Evolutionary conservation across 2,888 invertebrate genomes (phyloP).

Genomic region (Sphecodes monilicornis): DNA sequence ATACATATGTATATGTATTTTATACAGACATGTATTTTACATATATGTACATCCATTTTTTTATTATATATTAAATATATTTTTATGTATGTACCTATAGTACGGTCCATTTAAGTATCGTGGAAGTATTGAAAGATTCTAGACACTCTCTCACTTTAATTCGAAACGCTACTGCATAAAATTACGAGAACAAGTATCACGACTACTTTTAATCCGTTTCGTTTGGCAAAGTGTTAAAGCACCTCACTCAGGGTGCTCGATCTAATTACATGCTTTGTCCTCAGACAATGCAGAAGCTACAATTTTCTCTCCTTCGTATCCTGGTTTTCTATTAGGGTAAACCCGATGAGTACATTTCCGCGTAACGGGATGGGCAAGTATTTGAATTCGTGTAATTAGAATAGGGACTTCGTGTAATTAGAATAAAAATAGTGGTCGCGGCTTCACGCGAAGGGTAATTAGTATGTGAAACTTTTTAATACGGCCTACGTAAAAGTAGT

Average conservation of each 20-base stretch:
- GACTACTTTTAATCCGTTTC: background rate
- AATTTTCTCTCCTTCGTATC: background rate
- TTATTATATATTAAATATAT: too few species aligned
- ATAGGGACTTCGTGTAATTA: constrained; percentile 24
- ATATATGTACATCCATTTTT: too few species aligned
- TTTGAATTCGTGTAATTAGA: too few species aligned
- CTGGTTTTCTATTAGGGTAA: background rate
- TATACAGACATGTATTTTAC: too few species aligned
- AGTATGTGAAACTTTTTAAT: constrained; percentile 17
- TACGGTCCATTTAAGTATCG: background rate
- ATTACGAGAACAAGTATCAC: background rate
- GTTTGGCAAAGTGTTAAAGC: background rate
- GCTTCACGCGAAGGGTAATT: constrained; percentile 18
- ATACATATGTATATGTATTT: too few species aligned
- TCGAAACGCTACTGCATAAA: background rate
- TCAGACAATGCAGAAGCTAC: background rate
- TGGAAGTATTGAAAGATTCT: background rate
- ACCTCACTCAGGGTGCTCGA: background rate
- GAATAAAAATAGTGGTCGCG: constrained; percentile 21
- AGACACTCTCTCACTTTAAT: background rate
- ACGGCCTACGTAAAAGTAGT: background rate
- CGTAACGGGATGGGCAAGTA: constrained; percentile 12
- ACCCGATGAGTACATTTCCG: constrained; percentile 18
- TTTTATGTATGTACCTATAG: too few species aligned
- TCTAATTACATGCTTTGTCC: constrained; percentile 11